Evolutionary conservation across 2,888 invertebrate genomes (phyloP).

Genomic region (Thymelicus acteon): DNA sequence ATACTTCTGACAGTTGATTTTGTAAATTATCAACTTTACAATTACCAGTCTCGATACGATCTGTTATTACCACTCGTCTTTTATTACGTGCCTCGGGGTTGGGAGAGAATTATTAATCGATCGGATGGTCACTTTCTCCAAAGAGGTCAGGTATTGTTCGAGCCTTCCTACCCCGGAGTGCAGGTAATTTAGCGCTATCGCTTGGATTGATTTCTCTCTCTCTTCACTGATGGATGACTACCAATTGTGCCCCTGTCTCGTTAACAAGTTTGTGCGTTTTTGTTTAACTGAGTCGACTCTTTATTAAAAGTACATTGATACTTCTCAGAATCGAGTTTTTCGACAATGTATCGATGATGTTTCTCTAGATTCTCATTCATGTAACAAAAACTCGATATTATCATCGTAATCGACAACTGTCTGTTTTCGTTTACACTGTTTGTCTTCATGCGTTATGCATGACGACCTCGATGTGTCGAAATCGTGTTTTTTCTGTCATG

Average conservation of each 20-base stretch:
- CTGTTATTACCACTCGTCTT: conserved; percentile 69
- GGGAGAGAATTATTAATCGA: conserved; percentile 68
- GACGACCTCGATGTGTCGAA: conserved; percentile 18
- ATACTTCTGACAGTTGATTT: conserved; percentile 62
- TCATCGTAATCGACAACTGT: conserved; percentile 18
- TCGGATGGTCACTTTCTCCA: conserved; percentile 70
- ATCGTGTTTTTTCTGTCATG: conserved; percentile 20
- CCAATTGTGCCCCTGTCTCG: conserved; percentile 55
- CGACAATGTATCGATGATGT: conserved; percentile 1
- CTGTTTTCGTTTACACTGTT: conserved; percentile 22
- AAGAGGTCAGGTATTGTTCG: conserved; percentile 63
- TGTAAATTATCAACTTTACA: conserved; percentile 68
- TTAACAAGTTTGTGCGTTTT: conserved; percentile 48
- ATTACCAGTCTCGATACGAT: conserved; percentile 64
- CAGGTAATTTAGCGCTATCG: conserved; percentile 67
- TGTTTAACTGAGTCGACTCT: conserved; percentile 12
- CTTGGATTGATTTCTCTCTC: conserved; percentile 59
- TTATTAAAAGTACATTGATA: conserved; percentile 8
- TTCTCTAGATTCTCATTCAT: conserved; percentile 1
- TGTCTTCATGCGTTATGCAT: conserved; percentile 30
- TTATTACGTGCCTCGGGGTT: conserved; percentile 65
- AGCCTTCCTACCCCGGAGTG: conserved; percentile 54
- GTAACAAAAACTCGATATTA: conserved; percentile 16
- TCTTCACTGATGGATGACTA: conserved; percentile 54
- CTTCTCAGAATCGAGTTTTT: conserved; percentile 8